Conservation (phyloP, 1,140 invertebrate species). For the Anastatus disparis region DNA sequence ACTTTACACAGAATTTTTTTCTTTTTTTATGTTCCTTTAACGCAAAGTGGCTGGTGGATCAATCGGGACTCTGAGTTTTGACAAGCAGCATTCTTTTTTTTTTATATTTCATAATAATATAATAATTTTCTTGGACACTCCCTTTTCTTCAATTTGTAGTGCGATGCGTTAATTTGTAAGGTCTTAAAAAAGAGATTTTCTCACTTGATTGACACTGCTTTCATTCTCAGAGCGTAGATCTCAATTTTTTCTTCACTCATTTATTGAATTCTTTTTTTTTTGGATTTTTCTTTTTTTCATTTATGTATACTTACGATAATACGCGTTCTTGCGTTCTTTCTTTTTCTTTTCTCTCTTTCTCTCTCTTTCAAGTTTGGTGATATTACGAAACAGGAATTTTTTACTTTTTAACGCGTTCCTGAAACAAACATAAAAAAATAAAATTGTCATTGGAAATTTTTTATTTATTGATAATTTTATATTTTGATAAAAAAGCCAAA, state of each 20-base stretch:
- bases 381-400: slow-evolving; percentile 54
- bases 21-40: neutral
- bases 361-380: slow-evolving; percentile 54
- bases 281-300: slow-evolving; percentile 36
- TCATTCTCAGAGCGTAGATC: slow-evolving; percentile 20
- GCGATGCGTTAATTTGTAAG: slow-evolving; percentile 33
- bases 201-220: slow-evolving; percentile 5
- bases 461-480: neutral
- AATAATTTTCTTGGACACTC: too few species aligned
- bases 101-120: neutral
- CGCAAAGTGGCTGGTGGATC: slow-evolving; percentile 8
- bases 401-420: slow-evolving; percentile 62
- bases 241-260: slow-evolving; percentile 15
- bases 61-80: slow-evolving; percentile 20
- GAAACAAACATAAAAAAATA: slow-evolving; percentile 53
- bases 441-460: slow-evolving; percentile 12
- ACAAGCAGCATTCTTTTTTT: slow-evolving; percentile 24
- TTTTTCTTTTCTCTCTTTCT: slow-evolving; percentile 14
- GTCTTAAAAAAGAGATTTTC: slow-evolving; percentile 29
- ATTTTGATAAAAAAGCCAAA: too few species aligned
- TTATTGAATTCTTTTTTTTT: slow-evolving; percentile 38
- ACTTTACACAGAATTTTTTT: slow-evolving; percentile 31
- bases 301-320: slow-evolving; percentile 41
- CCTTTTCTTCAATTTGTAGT: slow-evolving; percentile 16
- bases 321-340: slow-evolving; percentile 49